Conservation (phyloP, 1,140 invertebrate genomes). For the Orchestia grillus region DNA sequence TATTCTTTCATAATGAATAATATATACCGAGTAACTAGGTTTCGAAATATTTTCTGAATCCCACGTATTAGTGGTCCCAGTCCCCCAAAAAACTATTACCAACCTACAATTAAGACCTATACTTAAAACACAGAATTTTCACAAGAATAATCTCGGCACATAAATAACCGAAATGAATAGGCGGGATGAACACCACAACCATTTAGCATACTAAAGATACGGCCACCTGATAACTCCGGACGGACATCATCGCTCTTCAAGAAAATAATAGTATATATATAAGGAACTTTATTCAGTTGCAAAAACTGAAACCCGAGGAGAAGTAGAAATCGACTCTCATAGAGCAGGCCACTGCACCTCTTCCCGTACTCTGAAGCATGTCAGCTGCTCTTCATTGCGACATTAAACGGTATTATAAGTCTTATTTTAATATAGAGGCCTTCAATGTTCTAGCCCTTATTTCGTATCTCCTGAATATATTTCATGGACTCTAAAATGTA, state of each 20-base stretch:
- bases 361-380: neutral
- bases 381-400: neutral
- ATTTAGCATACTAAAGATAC: neutral
- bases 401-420: neutral
- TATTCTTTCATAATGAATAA: too few species aligned
- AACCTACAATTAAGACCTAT: too few species aligned
- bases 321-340: neutral
- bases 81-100: too few species aligned
- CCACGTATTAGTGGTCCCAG: too few species aligned
- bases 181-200: neutral
- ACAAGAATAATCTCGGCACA: too few species aligned
- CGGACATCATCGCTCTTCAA: neutral
- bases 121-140: too few species aligned
- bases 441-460: neutral
- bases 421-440: neutral
- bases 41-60: too few species aligned
- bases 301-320: neutral
- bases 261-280: neutral
- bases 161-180: too few species aligned
- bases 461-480: neutral
- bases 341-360: neutral
- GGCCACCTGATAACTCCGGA: neutral
- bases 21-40: too few species aligned
- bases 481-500: neutral
- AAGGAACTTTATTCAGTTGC: neutral